phyloP scores from a whole-genome alignment of 2,888 invertebrate genomes.

The Nomada hirtipes region DNA sequence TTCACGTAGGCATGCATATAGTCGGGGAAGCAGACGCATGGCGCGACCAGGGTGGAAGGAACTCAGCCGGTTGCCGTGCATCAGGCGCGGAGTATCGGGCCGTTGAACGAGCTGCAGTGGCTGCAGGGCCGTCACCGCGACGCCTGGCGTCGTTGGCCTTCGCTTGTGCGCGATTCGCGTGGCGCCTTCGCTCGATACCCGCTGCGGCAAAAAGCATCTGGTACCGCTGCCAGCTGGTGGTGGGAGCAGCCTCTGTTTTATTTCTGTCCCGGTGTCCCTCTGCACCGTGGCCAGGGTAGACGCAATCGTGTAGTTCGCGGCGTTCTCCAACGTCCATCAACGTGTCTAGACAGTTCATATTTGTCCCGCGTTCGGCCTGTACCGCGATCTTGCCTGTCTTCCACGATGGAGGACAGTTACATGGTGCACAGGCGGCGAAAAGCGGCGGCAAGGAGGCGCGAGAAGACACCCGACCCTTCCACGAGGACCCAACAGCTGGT shows the following conservation, averaged over 20 bases:
- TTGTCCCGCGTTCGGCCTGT: neutral
- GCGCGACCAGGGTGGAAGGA: neutral
- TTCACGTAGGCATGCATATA: too few species aligned
- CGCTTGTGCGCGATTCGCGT: conserved; percentile 61
- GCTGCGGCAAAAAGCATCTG: conserved; percentile 74
- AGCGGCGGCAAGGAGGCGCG: conserved; percentile 78
- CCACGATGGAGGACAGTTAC: conserved; percentile 82
- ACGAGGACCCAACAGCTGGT: conserved; percentile 59
- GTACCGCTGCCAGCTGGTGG: conserved; percentile 65
- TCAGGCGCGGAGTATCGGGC: conserved; percentile 38
- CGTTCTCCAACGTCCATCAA: conserved; percentile 33
- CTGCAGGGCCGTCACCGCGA: conserved; percentile 65
- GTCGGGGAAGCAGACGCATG: neutral
- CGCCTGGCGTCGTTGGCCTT: conserved; percentile 53
- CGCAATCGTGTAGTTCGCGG: conserved; percentile 26
- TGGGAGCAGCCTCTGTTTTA: conserved; percentile 80
- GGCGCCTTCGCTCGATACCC: conserved; percentile 71
- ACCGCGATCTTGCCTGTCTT: neutral
- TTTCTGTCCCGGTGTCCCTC: conserved; percentile 76
- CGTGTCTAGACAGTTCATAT: neutral
- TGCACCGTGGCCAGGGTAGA: conserved; percentile 46
- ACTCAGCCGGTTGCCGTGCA: conserved; percentile 7
- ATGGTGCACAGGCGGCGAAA: conserved; percentile 81
- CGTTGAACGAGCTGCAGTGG: conserved; percentile 63
- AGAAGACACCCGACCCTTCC: conserved; percentile 80